Evolutionary conservation across 1,140 invertebrate genomes (phyloP).

Genomic region (Paraescarpia echinospica): DNA sequence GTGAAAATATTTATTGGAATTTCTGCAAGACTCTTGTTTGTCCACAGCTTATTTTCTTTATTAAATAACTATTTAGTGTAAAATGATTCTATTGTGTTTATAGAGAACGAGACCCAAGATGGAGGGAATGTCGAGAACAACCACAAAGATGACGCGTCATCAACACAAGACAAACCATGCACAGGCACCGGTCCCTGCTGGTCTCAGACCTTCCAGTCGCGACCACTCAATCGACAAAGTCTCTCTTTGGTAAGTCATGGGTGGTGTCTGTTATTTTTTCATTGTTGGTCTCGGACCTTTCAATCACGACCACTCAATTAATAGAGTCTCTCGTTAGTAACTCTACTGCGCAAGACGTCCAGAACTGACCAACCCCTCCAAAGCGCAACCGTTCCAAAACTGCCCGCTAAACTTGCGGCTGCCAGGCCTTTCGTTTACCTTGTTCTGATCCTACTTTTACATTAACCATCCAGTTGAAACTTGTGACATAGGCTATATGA

Average conservation of each 20-base stretch:
- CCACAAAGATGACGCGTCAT: not conserved
- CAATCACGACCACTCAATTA: slow-evolving; percentile 48
- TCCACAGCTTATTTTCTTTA: not conserved
- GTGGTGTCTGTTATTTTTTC: not conserved
- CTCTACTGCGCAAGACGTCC: too few relatives aligned
- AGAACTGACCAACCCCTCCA: too few relatives aligned
- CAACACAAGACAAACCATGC: not conserved
- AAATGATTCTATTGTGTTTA: not conserved
- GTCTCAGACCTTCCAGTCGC: slow-evolving; percentile 45
- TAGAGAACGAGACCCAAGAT: not conserved
- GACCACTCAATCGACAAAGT: slow-evolving; percentile 40
- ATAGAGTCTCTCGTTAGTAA: not conserved
- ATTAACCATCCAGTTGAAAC: too few relatives aligned
- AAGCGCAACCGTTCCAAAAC: too few relatives aligned
- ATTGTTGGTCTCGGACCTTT: slow-evolving; percentile 36
- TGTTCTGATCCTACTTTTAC: too few relatives aligned
- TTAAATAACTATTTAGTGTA: not conserved
- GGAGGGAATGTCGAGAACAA: not conserved
- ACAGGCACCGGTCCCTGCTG: slow-evolving; percentile 20
- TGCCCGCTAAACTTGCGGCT: too few relatives aligned
- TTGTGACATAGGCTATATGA: too few relatives aligned
- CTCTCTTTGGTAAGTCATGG: not conserved
- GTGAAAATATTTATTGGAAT: too few relatives aligned
- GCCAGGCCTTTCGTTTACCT: too few relatives aligned
- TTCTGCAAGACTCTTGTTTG: too few relatives aligned